phyloP scores from a whole-genome alignment of 1,140 invertebrate genomes.

The Varroa destructor region DNA sequence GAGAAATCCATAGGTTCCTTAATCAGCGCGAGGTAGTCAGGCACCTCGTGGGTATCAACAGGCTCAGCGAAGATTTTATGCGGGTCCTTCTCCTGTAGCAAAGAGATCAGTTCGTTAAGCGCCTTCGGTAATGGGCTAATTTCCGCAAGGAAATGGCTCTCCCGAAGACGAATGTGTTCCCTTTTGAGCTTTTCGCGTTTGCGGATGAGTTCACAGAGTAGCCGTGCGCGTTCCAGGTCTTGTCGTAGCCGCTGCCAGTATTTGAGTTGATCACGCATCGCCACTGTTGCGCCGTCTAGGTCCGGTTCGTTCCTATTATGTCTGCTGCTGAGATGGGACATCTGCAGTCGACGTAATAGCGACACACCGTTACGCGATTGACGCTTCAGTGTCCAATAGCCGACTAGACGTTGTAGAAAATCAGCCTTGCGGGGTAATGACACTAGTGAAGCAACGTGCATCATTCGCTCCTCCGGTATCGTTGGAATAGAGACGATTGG shows the following conservation, averaged over 20 bases:
- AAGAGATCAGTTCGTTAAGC: conserved; percentile 53
- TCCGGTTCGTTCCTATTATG: conserved; percentile 32
- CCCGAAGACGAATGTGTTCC: conserved; percentile 58
- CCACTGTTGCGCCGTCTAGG: conserved; percentile 33
- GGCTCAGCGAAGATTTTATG: conserved; percentile 82
- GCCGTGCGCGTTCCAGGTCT: conserved; percentile 77
- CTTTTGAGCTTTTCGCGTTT: conserved; percentile 89
- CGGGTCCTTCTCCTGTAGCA: conserved; percentile 62
- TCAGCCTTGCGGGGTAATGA: conserved; percentile 59
- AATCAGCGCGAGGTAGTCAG: conserved; percentile 81
- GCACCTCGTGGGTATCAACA: conserved; percentile 70
- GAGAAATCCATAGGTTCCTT: conserved; percentile 88
- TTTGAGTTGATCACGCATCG: conserved; percentile 66
- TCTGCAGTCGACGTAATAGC: conserved; percentile 68
- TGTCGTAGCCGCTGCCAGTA: conserved; percentile 88
- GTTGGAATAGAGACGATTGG: conserved; percentile 86
- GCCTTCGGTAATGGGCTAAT: conserved; percentile 60
- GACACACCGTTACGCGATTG: conserved; percentile 91
- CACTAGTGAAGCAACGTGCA: conserved; percentile 63
- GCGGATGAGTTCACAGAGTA: conserved; percentile 81
- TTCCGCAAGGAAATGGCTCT: conserved; percentile 21
- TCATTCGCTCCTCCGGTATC: conserved; percentile 68
- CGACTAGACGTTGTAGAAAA: conserved; percentile 72
- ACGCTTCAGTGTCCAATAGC: conserved; percentile 84
- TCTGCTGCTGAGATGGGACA: conserved; percentile 41